Conservation (phyloP, 2,113 vertebrate genomes). For the Oenanthe oenanthe region DNA sequence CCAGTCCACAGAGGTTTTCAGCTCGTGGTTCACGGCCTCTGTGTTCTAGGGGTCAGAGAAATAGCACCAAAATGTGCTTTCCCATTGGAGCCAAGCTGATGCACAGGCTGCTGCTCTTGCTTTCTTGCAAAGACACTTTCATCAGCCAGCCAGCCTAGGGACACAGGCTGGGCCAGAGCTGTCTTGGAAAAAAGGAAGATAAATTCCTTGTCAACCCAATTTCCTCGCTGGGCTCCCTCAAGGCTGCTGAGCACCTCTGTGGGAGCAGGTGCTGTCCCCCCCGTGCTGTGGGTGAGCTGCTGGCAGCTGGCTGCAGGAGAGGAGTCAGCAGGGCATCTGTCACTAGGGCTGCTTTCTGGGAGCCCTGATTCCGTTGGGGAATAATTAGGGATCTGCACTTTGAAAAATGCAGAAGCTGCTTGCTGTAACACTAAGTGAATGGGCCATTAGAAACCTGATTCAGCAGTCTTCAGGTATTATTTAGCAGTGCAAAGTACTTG, state of each 20-base stretch:
- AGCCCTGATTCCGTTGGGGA: not conserved
- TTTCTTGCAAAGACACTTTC: not conserved
- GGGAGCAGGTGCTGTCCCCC: not conserved
- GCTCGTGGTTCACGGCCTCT: not conserved
- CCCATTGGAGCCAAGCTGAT: not conserved
- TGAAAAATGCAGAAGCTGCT: not conserved
- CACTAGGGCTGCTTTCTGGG: not conserved
- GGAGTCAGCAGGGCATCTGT: not conserved
- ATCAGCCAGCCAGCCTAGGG: not conserved
- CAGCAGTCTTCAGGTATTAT: not conserved
- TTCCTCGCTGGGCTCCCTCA: fast-evolving
- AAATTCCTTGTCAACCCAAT: not conserved
- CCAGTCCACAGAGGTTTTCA: not conserved
- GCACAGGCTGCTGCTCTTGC: not conserved
- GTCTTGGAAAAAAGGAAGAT: not conserved
- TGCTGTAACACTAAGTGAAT: not conserved
- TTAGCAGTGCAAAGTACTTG: not conserved
- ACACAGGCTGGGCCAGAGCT: not conserved
- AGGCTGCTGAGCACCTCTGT: not conserved
- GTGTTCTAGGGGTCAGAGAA: not conserved
- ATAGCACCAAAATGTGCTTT: fast-evolving
- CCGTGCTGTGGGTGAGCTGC: not conserved
- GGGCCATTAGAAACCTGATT: not conserved
- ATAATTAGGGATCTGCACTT: not conserved
- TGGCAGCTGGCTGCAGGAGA: not conserved